Conservation (phyloP, 2,113 vertebrate species). For the Variabilichromis moorii region DNA sequence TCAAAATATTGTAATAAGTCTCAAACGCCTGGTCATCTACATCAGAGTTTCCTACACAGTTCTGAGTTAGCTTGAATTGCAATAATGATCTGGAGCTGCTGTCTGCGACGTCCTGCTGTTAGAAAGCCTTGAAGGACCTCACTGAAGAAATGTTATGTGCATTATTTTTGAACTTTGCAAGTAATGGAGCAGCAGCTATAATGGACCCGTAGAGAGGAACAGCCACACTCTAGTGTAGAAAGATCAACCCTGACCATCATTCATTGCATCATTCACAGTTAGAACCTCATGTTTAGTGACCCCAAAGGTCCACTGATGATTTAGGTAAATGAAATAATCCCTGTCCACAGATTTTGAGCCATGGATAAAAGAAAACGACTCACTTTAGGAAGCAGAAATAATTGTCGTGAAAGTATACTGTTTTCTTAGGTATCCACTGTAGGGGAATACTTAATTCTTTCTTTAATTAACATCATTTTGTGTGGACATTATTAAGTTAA, state of each 20-base stretch:
- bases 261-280: background rate
- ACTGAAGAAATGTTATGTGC: background rate
- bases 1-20: background rate
- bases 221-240: background rate
- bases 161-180: background rate
- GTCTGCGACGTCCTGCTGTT: background rate
- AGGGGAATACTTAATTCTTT: background rate
- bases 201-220: background rate
- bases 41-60: background rate
- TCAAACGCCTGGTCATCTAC: background rate
- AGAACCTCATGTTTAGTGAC: background rate
- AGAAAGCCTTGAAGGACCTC: background rate
- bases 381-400: background rate
- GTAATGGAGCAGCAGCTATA: background rate
- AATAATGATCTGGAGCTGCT: background rate
- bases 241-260: background rate
- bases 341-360: fast-evolving
- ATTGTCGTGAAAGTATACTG: fast-evolving
- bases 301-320: background rate
- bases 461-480: background rate
- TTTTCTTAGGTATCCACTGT: background rate
- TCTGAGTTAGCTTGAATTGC: background rate
- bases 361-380: background rate
- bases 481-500: background rate
- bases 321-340: background rate